A percentile compares a stretch with the other conserved stretches of the same genome.
These are phyloP conservation scores for Aptenodytes patagonicus DNA, from an alignment of 2,113 vertebrate genomes.

Conservation along the genomic window DNA sequence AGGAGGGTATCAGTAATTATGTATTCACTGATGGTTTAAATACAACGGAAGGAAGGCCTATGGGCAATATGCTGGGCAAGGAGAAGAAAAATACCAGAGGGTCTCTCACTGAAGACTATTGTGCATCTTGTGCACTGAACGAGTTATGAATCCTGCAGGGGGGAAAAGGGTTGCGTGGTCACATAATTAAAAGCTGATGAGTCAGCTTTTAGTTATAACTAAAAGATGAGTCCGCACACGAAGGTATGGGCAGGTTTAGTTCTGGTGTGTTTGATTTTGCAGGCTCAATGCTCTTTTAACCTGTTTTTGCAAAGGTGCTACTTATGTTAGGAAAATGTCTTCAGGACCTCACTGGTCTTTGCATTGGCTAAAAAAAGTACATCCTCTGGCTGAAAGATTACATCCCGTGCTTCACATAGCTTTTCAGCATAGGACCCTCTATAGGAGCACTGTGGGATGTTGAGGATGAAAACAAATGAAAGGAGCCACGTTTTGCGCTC, in stretches of 20 bases:
- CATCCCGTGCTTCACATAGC: not conserved
- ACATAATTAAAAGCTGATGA: not conserved
- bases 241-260: not conserved
- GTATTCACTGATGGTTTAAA: not conserved
- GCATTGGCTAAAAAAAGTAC: not conserved
- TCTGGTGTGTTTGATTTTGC: not conserved
- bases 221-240: not conserved
- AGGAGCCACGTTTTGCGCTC: not conserved
- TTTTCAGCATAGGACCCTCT: not conserved
- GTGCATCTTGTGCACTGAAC: not conserved
- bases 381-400: not conserved
- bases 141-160: not conserved
- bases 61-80: not conserved
- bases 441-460: not conserved
- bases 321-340: not conserved
- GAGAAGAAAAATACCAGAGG: not conserved
- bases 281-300: not conserved
- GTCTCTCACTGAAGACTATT: not conserved
- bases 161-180: not conserved
- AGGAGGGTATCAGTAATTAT: not conserved
- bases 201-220: not conserved
- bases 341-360: not conserved
- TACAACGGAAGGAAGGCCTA: not conserved
- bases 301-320: not conserved
- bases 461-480: not conserved